These are phyloP conservation scores for Zootermopsis nevadensis DNA, from an alignment of 2,888 invertebrate genomes.

Conservation along the genomic window DNA sequence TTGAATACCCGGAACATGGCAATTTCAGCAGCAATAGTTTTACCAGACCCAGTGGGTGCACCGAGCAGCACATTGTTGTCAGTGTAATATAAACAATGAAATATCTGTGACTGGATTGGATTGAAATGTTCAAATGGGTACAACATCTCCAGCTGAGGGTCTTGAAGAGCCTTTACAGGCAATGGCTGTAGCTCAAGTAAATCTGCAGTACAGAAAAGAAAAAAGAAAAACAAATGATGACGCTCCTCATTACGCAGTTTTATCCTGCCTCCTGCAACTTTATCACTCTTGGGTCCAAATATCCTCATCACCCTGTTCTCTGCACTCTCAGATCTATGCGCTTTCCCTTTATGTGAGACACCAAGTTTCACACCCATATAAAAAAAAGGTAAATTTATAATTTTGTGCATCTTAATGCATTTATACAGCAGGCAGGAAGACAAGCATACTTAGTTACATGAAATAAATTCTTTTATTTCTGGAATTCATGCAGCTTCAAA, in stretches of 20 bases:
- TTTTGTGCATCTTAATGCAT: no score
- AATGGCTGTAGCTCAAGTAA: constrained; percentile 91
- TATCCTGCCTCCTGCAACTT: no score
- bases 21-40: constrained; percentile 97
- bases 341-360: no score
- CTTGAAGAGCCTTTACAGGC: constrained; percentile 84
- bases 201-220: constrained; percentile 67
- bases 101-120: constrained; percentile 98
- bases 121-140: constrained; percentile 97
- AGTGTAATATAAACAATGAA: constrained; percentile 94
- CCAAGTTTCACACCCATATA: no score
- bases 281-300: no score
- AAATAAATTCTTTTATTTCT: not conserved
- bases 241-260: no score
- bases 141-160: constrained; percentile 80
- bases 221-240: not conserved
- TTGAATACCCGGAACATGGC: constrained; percentile 95
- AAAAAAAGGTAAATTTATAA: no score
- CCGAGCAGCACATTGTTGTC: constrained; percentile 94
- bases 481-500: not conserved
- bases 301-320: no score
- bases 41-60: constrained; percentile 97
- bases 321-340: no score
- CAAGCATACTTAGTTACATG: no score
- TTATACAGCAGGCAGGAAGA: no score